phyloP scores from a whole-genome alignment of 1,140 invertebrate genomes.

The Dolichoris vasculosae region DNA sequence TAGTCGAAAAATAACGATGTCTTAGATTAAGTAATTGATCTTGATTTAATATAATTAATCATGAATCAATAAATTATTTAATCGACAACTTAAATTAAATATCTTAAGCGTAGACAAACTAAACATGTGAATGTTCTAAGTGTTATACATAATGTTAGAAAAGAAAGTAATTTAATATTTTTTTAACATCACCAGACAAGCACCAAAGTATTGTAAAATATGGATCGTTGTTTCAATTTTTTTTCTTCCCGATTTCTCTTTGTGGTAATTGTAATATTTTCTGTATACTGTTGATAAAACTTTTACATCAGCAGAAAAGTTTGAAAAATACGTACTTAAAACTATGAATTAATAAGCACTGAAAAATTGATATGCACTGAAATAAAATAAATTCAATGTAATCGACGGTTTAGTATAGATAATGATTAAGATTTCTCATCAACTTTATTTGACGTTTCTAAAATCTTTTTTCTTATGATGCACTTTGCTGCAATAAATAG shows the following conservation, averaged over 20 bases:
- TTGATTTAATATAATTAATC: background rate
- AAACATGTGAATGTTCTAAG: background rate
- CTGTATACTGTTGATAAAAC: no score
- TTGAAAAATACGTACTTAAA: background rate
- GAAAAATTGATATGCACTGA: background rate
- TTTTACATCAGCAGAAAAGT: background rate
- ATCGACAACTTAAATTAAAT: background rate
- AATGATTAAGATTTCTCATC: no score
- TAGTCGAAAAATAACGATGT: background rate
- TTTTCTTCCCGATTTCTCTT: no score
- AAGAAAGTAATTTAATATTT: background rate
- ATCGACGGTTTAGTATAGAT: no score
- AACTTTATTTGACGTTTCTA: no score
- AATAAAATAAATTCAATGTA: background rate
- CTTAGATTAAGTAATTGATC: background rate
- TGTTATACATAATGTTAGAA: background rate
- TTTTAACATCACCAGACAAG: background rate
- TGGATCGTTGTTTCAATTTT: no score
- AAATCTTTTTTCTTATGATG: no score
- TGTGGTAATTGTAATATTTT: no score
- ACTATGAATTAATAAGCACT: background rate
- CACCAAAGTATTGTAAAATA: no score
- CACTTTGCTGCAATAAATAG: no score
- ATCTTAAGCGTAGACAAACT: background rate
- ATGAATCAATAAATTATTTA: background rate